Percentiles rank a stretch among this genome's conserved stretches.
phyloP scores from a whole-genome alignment of 2,888 invertebrate species.

The Pandemis cinnamomeana region DNA sequence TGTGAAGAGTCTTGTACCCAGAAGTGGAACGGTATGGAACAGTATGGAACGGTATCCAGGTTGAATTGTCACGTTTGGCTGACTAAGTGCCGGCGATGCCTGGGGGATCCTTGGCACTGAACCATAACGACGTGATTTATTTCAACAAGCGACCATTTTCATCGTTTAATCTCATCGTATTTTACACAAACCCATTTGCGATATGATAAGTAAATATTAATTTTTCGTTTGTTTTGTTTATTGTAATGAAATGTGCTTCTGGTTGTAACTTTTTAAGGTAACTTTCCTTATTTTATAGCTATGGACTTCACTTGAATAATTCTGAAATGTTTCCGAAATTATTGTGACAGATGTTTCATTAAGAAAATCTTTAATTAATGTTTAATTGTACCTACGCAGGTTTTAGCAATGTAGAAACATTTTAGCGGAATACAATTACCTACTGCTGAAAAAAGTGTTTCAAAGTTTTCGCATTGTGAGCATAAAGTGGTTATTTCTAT shows the following conservation, averaged over 20 bases:
- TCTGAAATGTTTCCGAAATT: conserved; percentile 8
- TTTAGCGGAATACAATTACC: background rate
- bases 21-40: background rate
- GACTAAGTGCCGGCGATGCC: conserved; percentile 4
- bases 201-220: conserved; percentile 16
- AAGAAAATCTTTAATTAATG: background rate
- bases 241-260: conserved; percentile 18
- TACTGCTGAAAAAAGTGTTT: background rate
- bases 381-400: background rate
- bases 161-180: conserved; percentile 30
- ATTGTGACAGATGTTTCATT: background rate
- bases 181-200: conserved; percentile 16
- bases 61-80: conserved; percentile 5
- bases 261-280: conserved; percentile 14
- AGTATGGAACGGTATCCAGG: background rate
- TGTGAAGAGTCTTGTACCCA: background rate
- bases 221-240: conserved; percentile 22
- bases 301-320: background rate
- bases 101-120: conserved; percentile 19
- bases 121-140: conserved; percentile 28
- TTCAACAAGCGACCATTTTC: conserved; percentile 14
- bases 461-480: background rate
- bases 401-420: background rate
- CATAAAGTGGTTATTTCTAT: background rate
- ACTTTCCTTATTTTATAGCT: conserved; percentile 9